Evolutionary conservation across 37 sponge, comb jelly and placozoan genomes (phyloP), one percentile per base, ranked within the genome.

Genomic region (Chondrosia reniformis): DNA sequence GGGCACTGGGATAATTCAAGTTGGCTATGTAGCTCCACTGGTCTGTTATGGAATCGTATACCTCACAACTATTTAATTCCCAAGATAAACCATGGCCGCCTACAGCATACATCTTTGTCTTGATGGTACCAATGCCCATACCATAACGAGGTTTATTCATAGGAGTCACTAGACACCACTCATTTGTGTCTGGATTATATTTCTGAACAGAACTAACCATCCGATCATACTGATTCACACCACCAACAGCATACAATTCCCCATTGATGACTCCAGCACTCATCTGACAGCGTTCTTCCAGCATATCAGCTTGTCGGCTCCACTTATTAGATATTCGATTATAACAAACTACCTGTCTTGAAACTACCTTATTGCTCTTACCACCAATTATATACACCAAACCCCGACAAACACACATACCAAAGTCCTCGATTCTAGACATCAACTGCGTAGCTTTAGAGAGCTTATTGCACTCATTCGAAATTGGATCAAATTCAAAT

Each of bases 41-140:
- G 67, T 93, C 66, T 0, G 62, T 63, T 0, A 80, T 81, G 1
- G 81, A 63, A 76, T 84, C 55, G 84, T 93, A 96, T 45, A 76
- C 37, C 67, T 96, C 97, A 36, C 84, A 81, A 4, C 78, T 61
- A 28, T 63, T 39, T 21, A 89, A 54, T 24, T 86, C 85, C 0
- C 85, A 46, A 19, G 30, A 32, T 13, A 93, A 93, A 36, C 89
- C 85, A 72, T 95, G 92, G 25, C 96, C 96, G 37, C 96, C 96
- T 0, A 95, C 52, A 1, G 84, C 94, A 45, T 81, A 92, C 34
- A 95, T 38, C 19, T 9, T 31, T 3, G 45, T 43, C n/a, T 74
- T 55, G 28, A 82, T 10, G 0, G 79, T 81, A 12, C 74, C 89
- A 6, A 86, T 85, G 31, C 55, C 66, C 55, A 77, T 54, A 84